Conservation (phyloP, 2,888 invertebrate species). For the Callyntrura sp. region DNA sequence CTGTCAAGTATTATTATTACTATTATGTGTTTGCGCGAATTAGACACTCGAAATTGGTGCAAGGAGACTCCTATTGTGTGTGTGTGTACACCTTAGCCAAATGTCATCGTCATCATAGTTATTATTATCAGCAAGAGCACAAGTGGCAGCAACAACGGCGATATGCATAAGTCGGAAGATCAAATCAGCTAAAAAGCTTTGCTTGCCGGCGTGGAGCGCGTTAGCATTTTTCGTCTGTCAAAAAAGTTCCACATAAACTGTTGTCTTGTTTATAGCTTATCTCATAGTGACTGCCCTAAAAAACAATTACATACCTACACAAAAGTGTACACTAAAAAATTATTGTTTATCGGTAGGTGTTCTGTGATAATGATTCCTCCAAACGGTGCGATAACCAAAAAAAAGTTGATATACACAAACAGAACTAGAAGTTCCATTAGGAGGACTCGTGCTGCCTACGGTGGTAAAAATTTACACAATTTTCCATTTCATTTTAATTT, state of each 20-base stretch:
- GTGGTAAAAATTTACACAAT: constrained; percentile 44
- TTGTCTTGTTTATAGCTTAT: not conserved
- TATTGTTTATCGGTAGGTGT: constrained; percentile 34
- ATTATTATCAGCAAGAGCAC: not conserved
- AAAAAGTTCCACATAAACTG: constrained; percentile 1
- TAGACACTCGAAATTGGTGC: not conserved
- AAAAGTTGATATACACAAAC: constrained; percentile 8
- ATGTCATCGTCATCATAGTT: not conserved
- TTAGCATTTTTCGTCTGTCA: not conserved
- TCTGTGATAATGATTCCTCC: constrained; percentile 63
- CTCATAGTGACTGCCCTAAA: not conserved
- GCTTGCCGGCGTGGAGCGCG: constrained; percentile 41
- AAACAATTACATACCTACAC: too few species aligned
- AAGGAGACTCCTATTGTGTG: not conserved
- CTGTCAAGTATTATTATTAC: constrained; percentile 1
- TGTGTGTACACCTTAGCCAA: not conserved
- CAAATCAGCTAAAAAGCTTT: constrained; percentile 7
- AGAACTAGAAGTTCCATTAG: constrained; percentile 28
- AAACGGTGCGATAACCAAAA: constrained; percentile 4
- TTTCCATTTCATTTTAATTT: constrained; percentile 58
- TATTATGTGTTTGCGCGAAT: not conserved
- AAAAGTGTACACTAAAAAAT: not conserved
- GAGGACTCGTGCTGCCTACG: constrained; percentile 18
- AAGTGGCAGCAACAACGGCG: not conserved
- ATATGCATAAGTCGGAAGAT: not conserved